A percentile compares a stretch with the other conserved stretches of the same genome.
These are phyloP conservation scores for Chloroclysta siterata DNA, from an alignment of 2,888 invertebrate species.

Conservation along the genomic window DNA sequence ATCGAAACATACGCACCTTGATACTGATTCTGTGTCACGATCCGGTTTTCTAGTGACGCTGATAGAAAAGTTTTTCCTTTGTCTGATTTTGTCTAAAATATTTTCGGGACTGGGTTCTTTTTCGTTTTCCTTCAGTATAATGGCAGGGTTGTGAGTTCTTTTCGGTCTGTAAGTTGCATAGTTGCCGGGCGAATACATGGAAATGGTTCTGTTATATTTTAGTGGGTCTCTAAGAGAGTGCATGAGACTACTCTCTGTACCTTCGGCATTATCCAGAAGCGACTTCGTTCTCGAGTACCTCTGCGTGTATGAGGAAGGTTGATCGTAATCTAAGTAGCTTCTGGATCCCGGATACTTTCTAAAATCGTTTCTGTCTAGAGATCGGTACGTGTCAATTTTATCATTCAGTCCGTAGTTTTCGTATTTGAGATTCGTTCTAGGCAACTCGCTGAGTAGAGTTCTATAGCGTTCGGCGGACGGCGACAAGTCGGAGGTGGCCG, in stretches of 20 bases:
- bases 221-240: slow-evolving; percentile 67
- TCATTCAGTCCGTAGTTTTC: slow-evolving; percentile 73
- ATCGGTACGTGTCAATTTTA: slow-evolving; percentile 78
- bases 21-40: slow-evolving; percentile 69
- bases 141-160: slow-evolving; percentile 78
- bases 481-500: slow-evolving; percentile 70
- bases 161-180: slow-evolving; percentile 82
- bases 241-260: slow-evolving; percentile 60
- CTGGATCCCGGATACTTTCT: slow-evolving; percentile 72
- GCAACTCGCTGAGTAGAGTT: slow-evolving; percentile 67
- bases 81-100: slow-evolving; percentile 80
- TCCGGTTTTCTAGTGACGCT: slow-evolving; percentile 79
- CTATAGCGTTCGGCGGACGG: slow-evolving; percentile 78
- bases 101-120: slow-evolving; percentile 82
- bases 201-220: slow-evolving; percentile 77
- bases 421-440: slow-evolving; percentile 68
- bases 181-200: slow-evolving; percentile 79
- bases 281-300: slow-evolving; percentile 79
- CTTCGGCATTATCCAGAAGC: slow-evolving; percentile 72
- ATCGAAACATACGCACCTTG: slow-evolving; percentile 80
- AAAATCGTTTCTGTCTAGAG: slow-evolving; percentile 78
- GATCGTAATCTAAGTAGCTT: slow-evolving; percentile 76
- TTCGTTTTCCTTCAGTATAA: slow-evolving; percentile 79
- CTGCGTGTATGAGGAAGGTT: slow-evolving; percentile 68
- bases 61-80: slow-evolving; percentile 79